Evolutionary conservation across 2,113 vertebrate genomes (phyloP).

Genomic region (Tachysurus fulvidraco): DNA sequence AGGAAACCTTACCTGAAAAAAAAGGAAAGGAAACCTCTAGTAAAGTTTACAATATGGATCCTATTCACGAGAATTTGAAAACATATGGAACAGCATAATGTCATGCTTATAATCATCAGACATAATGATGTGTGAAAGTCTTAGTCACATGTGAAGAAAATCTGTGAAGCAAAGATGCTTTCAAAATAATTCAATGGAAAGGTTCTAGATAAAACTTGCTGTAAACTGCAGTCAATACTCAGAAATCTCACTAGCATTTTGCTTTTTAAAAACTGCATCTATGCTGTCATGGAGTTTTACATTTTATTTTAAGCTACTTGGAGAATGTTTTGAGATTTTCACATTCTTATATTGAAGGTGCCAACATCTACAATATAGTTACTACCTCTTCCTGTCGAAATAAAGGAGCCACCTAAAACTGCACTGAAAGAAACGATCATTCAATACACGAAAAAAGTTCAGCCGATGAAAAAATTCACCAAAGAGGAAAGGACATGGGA

Average conservation of each 20-base stretch:
- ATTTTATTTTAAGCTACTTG: neutral
- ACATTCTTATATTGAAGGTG: neutral
- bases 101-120: neutral
- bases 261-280: neutral
- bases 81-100: neutral
- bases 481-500: neutral
- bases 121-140: neutral
- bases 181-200: neutral
- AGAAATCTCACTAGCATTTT: neutral
- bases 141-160: neutral
- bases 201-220: too few species aligned
- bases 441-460: neutral
- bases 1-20: neutral
- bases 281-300: neutral
- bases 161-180: constrained; percentile 1
- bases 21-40: too few species aligned
- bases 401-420: neutral
- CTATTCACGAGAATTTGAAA: neutral
- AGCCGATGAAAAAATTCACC: neutral
- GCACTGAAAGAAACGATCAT: neutral
- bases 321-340: neutral
- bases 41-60: neutral
- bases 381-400: neutral
- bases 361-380: neutral
- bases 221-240: neutral